Evolutionary conservation across 2,888 invertebrate genomes (phyloP), one percentile per base, ranked within the genome.

Genomic region (Abrostola tripartita): DNA sequence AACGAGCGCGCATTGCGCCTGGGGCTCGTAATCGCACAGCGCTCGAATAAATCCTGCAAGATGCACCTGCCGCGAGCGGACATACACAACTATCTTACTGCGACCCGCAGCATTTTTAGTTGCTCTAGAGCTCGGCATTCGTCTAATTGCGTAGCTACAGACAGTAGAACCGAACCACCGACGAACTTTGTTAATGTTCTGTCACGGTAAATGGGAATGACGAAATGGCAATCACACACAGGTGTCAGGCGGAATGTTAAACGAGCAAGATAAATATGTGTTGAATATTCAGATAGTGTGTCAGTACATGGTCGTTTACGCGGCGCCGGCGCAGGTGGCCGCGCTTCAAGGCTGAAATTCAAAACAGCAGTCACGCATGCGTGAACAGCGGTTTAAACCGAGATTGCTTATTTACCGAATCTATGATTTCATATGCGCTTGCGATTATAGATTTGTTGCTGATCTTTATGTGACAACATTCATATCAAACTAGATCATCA

Each of bases 251-350:
- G 87, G 91, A 92, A 93, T 93, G 89, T 87, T 90, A 91, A 93
- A 89, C 88, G 92, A 90, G 80, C 85, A 88, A 87, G 85, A 89
- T 91, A 92, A 90, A 92, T 91, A 91, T 88, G 89, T 88, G 92
- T 93, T 94, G 93, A 94, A 94, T 94, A 94, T 94, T 94, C 93
- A 94, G 92, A 93, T 93, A 91, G 90, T 91, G 84, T 92, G 92
- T 90, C 92, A 89, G 92, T 92, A 93, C 93, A 92, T 85, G 92
- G 92, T 89, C 94, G 93, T 95, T 95, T 95, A 94, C 92, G 93
- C 95, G 95, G 95, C 95, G 95, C 93, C 95, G 95, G 95, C 95
- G 95, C 95, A 95, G 95, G 95, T 95, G 95, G 91, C 92, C 91
- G 92, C 92, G 93, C 94, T 95, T 93, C 94, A 94, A 94, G 94